Evolutionary conservation across 1,140 invertebrate genomes (phyloP), one percentile per base, ranked within the genome.

Genomic region (Berghia stephanieae): DNA sequence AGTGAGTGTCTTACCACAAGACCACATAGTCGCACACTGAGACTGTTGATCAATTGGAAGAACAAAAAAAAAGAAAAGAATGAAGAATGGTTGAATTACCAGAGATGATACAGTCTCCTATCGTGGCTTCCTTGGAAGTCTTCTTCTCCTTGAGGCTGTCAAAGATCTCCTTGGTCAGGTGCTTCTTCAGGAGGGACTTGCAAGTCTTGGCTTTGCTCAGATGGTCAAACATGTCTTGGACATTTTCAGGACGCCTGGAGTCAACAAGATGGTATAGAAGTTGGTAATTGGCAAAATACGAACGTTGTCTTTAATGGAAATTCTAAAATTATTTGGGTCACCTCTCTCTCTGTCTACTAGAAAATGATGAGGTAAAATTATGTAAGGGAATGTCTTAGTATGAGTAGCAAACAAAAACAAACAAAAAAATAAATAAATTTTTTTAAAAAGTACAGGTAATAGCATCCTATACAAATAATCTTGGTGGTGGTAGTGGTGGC

Each of bases 151-250:
- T 88, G n/a, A 84, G 73, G 46, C 83, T 80, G 2, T 85, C 78
- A 78, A 72, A 83, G 8, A 84, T 55, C 34, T 84, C 82, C 42
- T 78, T 75, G 18, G 84, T 86, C 24, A 87, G 80, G 76, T 84
- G 57, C 73, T 86, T 86, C 78, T 86, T 87, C 42, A 87, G 60
- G 36, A 87, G 60, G 42, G 83, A 85, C 77, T 84, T 83, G 68
- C 82, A 83, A 27, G 80, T 74, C 63, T 83, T 81, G n/a, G 78
- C 81, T 31, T 79, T 80, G 42, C 18, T 68, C 16, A 81, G 44
- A 66, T 80, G 79, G 3, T 82, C 75, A 49, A 72, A 79, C 66
- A 84, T 79, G 40, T 81, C 79, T 46, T 81, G 78, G 16, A 82
- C 55, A 34, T 63, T 78, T 34, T 78, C 72, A 0, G 80, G 80